Evolutionary conservation across 30 jellyfish, hydroid and myxozoan genomes (phyloP).

Genomic region (Aurelia aurita complex sp. Pacific): DNA sequence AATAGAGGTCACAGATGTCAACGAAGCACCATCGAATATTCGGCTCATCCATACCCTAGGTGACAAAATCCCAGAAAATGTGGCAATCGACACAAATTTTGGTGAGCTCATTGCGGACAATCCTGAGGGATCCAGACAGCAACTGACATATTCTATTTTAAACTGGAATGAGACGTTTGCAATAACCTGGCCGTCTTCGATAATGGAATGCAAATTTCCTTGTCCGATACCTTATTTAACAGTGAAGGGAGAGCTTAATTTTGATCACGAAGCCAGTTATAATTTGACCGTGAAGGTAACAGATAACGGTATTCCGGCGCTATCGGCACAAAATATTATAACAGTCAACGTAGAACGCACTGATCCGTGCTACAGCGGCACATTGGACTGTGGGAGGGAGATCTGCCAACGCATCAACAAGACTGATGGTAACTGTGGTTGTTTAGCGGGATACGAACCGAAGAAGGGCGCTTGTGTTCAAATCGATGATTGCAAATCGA

Average conservation of each 20-base stretch:
- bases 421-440: conserved; percentile 64
- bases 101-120: conserved; percentile 80
- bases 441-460: conserved; percentile 69
- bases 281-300: conserved; percentile 52
- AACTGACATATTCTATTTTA: conserved; percentile 29
- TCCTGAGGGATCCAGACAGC: conserved; percentile 81
- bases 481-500: conserved; percentile 77
- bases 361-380: conserved; percentile 76
- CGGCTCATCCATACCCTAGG: conserved; percentile 29
- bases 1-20: conserved; percentile 73
- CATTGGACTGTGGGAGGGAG: conserved; percentile 47
- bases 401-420: conserved; percentile 78
- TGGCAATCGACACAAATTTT: conserved; percentile 39
- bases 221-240: conserved; percentile 56
- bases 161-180: conserved; percentile 49
- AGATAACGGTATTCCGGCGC: conserved; percentile 88
- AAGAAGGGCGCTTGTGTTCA: conserved; percentile 56
- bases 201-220: conserved; percentile 34
- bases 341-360: conserved; percentile 35
- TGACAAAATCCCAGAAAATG: conserved; percentile 53
- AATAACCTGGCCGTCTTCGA: not conserved
- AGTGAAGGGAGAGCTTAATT: conserved; percentile 51
- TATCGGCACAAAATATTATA: conserved; percentile 59
- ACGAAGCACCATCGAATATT: conserved; percentile 87
- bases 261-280: conserved; percentile 10